Evolutionary conservation across 2,888 invertebrate genomes (phyloP), one percentile per base, ranked within the genome.

Genomic region (Plebejus argus): DNA sequence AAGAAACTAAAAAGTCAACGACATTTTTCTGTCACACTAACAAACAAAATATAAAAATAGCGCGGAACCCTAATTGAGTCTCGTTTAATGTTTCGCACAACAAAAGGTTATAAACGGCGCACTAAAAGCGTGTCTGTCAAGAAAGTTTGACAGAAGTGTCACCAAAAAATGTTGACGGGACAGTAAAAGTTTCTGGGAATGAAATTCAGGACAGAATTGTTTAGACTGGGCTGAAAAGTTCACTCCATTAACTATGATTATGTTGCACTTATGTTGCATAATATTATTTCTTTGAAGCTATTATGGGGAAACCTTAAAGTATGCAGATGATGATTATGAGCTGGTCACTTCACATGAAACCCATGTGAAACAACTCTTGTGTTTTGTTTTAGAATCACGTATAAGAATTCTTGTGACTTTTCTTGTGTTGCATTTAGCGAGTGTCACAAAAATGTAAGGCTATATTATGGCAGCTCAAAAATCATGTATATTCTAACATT

Each of bases 121-220:
- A 76, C 56, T 39, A 79, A 70, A 76, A 39, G 71, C 70, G 61
- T 76, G 56, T 61, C 76, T 49, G 76, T 56, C 72, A 39, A 35
- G 76, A 76, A 79, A 79, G 78, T 81, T 81, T 79, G 79, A 82
- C 81, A 82, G 84, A 89, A 58, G 89, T 90, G 91, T 92, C 90
- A 90, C 91, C 88, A 80, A 86, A 87, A 77, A 80, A 78, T 88
- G 86, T 87, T 87, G 86, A 89, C 87, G 87, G 87, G 85, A 84
- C 87, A 88, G 74, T 91, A 90, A 91, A 91, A 91, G 89, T 89
- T 93, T 92, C 93, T 87, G 81, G 84, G 93, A 93, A 92, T 82
- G 83, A 83, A 85, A 92, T 89, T 85, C 89, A 86, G 91, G 90
- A 85, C 92, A 90, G 87, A 85, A 86, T 86, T 93, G 92, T 93